Conservation (phyloP, 2,888 invertebrate species). For the Ormia ochracea region DNA sequence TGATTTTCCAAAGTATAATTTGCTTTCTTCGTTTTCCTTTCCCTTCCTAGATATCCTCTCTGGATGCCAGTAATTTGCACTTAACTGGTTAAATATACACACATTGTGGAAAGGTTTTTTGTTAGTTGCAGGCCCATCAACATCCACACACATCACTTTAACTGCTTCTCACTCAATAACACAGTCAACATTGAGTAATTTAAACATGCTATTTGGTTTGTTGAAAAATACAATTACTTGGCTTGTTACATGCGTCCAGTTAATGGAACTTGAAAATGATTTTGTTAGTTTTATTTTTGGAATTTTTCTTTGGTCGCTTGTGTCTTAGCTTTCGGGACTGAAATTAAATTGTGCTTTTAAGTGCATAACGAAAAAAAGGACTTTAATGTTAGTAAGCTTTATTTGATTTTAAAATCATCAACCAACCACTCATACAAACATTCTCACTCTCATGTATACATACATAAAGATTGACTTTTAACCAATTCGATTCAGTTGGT, state of each 20-base stretch:
- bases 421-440: neutral
- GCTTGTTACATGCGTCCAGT: conserved; percentile 44
- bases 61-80: conserved; percentile 49
- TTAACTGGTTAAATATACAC: conserved; percentile 29
- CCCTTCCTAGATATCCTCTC: neutral
- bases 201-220: conserved; percentile 44
- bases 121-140: conserved; percentile 25
- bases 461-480: neutral
- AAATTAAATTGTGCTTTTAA: conserved; percentile 35
- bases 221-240: conserved; percentile 57
- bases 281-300: conserved; percentile 10
- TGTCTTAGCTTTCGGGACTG: conserved; percentile 13
- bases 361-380: conserved; percentile 22
- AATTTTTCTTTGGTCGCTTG: neutral
- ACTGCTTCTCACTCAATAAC: neutral
- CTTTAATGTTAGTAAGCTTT: conserved; percentile 46
- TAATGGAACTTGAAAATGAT: conserved; percentile 49
- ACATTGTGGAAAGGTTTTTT: conserved; percentile 33
- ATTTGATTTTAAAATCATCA: conserved; percentile 50
- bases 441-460: neutral
- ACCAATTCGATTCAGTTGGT: neutral
- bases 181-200: conserved; percentile 20
- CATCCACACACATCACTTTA: neutral
- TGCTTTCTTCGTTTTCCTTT: too few species aligned
- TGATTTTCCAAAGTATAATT: neutral